A percentile compares a stretch with the other conserved stretches of the same genome.
phyloP scores from a whole-genome alignment of 2,113 vertebrate species.

The Phaethon lepturus region DNA sequence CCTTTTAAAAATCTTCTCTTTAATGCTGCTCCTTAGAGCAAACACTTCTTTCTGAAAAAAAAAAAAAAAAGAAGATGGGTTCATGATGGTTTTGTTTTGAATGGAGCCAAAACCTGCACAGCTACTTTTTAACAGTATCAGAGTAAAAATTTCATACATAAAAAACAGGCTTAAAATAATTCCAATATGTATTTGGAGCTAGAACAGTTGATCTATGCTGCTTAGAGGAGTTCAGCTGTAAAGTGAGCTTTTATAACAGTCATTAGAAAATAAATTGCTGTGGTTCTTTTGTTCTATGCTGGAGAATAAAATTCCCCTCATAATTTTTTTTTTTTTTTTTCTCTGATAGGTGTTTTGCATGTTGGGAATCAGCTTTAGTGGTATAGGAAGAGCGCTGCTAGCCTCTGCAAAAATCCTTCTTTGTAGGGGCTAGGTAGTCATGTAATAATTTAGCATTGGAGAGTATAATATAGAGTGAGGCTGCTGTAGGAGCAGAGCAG shows the following conservation, averaged over 20 bases:
- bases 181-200: background rate
- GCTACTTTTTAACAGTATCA: background rate
- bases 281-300: background rate
- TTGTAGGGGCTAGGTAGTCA: background rate
- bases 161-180: conserved; percentile 6
- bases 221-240: background rate
- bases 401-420: background rate
- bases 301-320: background rate
- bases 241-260: background rate
- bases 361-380: background rate
- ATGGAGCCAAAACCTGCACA: background rate
- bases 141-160: background rate
- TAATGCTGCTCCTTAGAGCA: background rate
- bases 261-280: background rate
- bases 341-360: background rate
- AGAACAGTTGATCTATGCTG: background rate
- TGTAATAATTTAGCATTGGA: background rate
- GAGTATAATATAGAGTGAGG: background rate
- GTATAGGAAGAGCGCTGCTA: background rate
- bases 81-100: background rate
- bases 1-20: conserved; percentile 16
- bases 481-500: background rate
- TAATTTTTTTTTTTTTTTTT: background rate
- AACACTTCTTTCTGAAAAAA: background rate
- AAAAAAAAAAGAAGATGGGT: background rate